These are phyloP conservation scores for Galbula dea DNA, from an alignment of 2,113 vertebrate genomes.

Conservation along the genomic window DNA sequence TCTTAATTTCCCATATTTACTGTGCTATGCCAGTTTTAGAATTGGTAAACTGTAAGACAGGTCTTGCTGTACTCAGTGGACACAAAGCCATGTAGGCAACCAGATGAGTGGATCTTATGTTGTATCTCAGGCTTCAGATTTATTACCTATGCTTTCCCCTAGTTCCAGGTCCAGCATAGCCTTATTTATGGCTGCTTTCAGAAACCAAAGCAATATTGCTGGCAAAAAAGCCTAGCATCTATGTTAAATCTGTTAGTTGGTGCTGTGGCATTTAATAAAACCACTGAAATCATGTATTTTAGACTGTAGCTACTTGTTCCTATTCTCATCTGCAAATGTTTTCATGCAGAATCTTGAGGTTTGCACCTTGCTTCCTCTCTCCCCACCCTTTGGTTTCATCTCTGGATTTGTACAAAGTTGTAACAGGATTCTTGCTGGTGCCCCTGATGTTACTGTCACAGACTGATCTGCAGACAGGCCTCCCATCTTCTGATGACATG, in stretches of 20 bases:
- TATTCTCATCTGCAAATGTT: background rate
- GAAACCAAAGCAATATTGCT: background rate
- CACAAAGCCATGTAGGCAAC: background rate
- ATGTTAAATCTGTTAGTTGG: background rate
- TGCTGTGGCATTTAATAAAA: background rate
- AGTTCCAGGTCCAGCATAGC: background rate
- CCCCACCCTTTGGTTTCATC: background rate
- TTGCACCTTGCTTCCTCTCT: background rate
- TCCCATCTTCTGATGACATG: background rate
- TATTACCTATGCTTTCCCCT: background rate
- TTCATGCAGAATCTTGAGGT: background rate
- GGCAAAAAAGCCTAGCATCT: background rate
- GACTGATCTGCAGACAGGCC: background rate
- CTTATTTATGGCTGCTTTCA: background rate
- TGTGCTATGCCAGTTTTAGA: background rate
- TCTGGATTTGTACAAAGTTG: background rate
- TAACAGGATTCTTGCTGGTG: background rate
- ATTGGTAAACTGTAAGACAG: background rate
- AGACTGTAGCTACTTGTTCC: background rate
- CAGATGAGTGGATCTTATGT: background rate
- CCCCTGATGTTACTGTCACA: background rate
- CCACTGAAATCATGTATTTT: background rate
- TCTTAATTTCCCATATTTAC: background rate
- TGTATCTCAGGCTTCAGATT: background rate
- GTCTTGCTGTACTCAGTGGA: background rate